These are phyloP conservation scores for Bursaphelenchus mucronatus DNA, from an alignment of 1,140 invertebrate genomes.

Conservation along the genomic window DNA sequence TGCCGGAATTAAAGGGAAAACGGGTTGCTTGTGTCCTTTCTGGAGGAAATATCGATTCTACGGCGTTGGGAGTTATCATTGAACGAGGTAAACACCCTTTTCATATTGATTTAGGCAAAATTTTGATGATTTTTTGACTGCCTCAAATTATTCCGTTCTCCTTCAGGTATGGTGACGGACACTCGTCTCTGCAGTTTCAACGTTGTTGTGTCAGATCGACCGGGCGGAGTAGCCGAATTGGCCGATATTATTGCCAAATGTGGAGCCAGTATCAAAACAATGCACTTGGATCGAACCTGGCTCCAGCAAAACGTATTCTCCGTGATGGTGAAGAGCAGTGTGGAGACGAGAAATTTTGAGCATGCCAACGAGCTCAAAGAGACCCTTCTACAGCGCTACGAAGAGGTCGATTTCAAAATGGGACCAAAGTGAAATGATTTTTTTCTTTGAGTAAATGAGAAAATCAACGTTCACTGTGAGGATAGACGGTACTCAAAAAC, in stretches of 20 bases:
- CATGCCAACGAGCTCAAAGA: conserved; percentile 63
- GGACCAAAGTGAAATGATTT: too few relatives aligned
- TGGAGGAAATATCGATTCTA: conserved; percentile 87
- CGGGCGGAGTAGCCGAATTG: conserved; percentile 75
- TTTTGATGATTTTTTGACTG: conserved; percentile 64
- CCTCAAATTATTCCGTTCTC: neutral
- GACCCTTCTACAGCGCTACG: conserved; percentile 4
- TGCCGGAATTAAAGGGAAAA: conserved; percentile 18
- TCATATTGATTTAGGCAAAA: too few relatives aligned
- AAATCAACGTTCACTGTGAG: too few relatives aligned
- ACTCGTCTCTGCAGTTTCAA: conserved; percentile 71
- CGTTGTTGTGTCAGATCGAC: conserved; percentile 77
- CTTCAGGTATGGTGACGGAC: conserved; percentile 70
- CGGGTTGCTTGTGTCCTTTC: conserved; percentile 76
- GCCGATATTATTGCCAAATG: conserved; percentile 71
- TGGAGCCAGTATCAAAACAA: conserved; percentile 68
- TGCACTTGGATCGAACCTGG: conserved; percentile 73
- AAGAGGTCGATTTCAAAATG: conserved; percentile 19
- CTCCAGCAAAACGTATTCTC: conserved; percentile 77
- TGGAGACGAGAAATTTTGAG: conserved; percentile 74
- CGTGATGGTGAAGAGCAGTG: conserved; percentile 71
- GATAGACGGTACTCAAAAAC: too few relatives aligned
- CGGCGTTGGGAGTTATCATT: conserved; percentile 63
- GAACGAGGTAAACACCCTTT: too few relatives aligned
- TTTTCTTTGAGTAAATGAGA: too few relatives aligned